Evolutionary conservation across 2,888 invertebrate species (phyloP).

Genomic region (Netelia virgata): DNA sequence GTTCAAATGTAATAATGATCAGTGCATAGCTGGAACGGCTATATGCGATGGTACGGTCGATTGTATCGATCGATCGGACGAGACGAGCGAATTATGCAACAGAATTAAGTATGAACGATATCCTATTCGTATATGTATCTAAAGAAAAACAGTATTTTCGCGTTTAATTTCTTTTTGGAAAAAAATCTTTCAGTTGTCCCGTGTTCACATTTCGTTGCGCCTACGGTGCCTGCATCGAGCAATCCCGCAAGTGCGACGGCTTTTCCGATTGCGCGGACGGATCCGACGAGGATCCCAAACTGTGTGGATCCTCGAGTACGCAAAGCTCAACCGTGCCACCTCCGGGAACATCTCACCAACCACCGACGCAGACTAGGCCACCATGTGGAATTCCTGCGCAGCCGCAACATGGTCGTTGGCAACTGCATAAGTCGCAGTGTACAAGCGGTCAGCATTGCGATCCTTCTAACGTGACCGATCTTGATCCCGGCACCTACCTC

Average conservation of each 20-base stretch:
- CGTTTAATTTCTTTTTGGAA: background rate
- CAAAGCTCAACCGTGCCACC: background rate
- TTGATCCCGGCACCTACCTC: slow-evolving; percentile 77
- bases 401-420: slow-evolving; percentile 78
- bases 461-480: slow-evolving; percentile 27
- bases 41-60: slow-evolving; percentile 80
- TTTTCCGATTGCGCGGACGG: slow-evolving; percentile 82
- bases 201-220: slow-evolving; percentile 80
- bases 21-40: slow-evolving; percentile 74
- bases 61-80: slow-evolving; percentile 80
- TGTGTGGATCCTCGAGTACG: slow-evolving; percentile 67
- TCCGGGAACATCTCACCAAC: background rate
- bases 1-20: slow-evolving; percentile 77
- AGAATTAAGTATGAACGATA: slow-evolving; percentile 74
- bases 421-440: slow-evolving; percentile 76
- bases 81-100: slow-evolving; percentile 75
- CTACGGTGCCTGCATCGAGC: slow-evolving; percentile 84
- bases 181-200: slow-evolving; percentile 78
- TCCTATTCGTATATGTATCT: background rate
- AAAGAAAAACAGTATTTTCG: too few relatives aligned
- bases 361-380: slow-evolving; percentile 27
- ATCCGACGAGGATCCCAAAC: slow-evolving; percentile 82
- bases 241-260: slow-evolving; percentile 80
- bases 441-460: slow-evolving; percentile 71
- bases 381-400: slow-evolving; percentile 77